Percentiles rank a stretch among this genome's conserved stretches.
Evolutionary conservation across 1,140 invertebrate genomes (phyloP).

Genomic region (Drosophila repletoides): DNA sequence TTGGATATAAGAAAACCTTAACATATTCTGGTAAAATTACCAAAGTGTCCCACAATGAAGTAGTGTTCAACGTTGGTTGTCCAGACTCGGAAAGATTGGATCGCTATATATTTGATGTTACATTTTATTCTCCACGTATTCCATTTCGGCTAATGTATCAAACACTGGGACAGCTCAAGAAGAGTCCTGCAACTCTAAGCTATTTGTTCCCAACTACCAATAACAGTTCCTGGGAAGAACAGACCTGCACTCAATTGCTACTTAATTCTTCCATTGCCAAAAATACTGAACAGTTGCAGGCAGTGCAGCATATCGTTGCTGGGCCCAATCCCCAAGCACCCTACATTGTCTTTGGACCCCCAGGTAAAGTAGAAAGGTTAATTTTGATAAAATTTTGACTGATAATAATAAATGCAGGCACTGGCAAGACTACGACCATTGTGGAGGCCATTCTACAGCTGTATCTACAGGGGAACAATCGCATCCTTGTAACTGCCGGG

Average conservation of each 20-base stretch:
- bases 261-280: conserved; percentile 36
- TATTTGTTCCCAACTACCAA: background rate
- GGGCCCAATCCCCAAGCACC: conserved; percentile 58
- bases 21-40: no score
- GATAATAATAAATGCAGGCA: conserved; percentile 72
- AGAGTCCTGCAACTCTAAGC: background rate
- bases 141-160: conserved; percentile 35
- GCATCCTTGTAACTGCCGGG: conserved; percentile 88
- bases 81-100: no score
- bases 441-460: conserved; percentile 86
- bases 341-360: conserved; percentile 72
- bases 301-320: conserved; percentile 53
- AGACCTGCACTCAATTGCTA: no score
- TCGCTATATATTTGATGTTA: no score
- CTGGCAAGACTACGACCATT: conserved; percentile 91
- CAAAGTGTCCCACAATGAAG: no score
- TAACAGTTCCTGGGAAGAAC: background rate
- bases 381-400: background rate
- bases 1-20: no score
- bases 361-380: conserved; percentile 40
- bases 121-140: no score
- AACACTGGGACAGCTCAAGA: background rate
- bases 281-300: conserved; percentile 67
- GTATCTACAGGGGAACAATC: conserved; percentile 73
- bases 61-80: no score